Base-by-base conservation (phyloP, 1,140 invertebrate species). In the Pseudobourletiella spinata region DNA sequence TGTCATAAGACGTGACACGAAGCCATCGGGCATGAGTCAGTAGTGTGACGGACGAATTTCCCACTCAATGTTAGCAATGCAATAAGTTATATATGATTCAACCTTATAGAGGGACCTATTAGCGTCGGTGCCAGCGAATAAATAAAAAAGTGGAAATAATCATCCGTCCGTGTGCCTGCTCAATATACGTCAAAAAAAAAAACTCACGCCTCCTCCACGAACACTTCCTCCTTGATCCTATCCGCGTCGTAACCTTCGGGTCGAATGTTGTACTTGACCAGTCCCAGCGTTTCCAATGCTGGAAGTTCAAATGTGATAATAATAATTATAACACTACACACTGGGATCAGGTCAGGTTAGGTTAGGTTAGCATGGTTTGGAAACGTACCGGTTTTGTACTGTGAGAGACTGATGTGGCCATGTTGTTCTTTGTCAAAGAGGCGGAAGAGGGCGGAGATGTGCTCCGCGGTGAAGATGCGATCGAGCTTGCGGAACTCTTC, bases 391-490 rank as follows among this genome's bases (percentile, higher is more conserved):
- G 25, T 30, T 59, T 50, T 42, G 26, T 59, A 59, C 16, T 50
- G 42, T 6, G 3, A 20, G 3, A 50, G 28, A 14, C 35, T 24
- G 18, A 59, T 39, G 46, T 20, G 51, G 18, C 57, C 57, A 59
- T 59, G 48, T 51, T 59, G 43, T 28, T 59, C 42, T 25, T 59
- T 59, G 44, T 59, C 57, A 29, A 59, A 59, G 8, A 59, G 18
- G 29, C 57, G 22, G 26, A 24, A 59, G 22, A 59, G 3, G 14
- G 57, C 57, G 6, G 25, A 28, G 4, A 59, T 26, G 25, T 59
- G 57, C 3, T 26, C 28, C 2, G 26, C 11, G 3, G 6, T n/a
- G 30, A 59, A 59, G 2, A 59, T 25, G 6, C 46, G 20, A 2
- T 29, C 57, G 4, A 51, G 30, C 14, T 28, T 25, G 2, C 30